phyloP scores from a whole-genome alignment of 64 coral and sea anemone genomes.

The Stichodactyla mertensii region DNA sequence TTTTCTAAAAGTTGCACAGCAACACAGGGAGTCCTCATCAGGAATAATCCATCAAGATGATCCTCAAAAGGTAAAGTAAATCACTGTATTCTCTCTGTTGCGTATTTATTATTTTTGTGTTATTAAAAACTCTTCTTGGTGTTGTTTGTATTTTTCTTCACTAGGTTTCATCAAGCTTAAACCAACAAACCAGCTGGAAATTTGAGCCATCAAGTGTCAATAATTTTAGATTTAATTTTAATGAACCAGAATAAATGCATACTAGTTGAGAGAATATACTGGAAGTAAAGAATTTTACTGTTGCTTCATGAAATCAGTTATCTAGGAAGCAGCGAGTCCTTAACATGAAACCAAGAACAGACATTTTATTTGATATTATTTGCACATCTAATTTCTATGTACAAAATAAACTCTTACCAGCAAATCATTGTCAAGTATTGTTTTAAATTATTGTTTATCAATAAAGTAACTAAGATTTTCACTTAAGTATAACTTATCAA shows the following conservation, averaged over 20 bases:
- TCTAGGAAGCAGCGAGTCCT: too few relatives aligned
- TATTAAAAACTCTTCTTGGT: not conserved
- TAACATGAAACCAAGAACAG: not conserved
- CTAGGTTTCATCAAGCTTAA: not conserved
- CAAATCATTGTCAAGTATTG: not conserved
- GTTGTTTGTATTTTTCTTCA: not conserved
- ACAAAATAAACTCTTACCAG: not conserved
- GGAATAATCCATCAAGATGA: too few relatives aligned
- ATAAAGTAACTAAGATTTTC: not conserved
- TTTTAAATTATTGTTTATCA: not conserved
- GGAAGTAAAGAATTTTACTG: too few relatives aligned
- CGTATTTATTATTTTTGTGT: not conserved
- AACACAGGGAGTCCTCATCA: not conserved
- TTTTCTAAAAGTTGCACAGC: slow-evolving; percentile 56
- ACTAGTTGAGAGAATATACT: not conserved
- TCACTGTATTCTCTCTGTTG: not conserved
- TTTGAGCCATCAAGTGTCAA: not conserved
- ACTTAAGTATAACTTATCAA: too few relatives aligned
- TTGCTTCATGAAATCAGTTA: too few relatives aligned
- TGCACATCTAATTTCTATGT: not conserved
- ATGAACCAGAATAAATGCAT: not conserved
- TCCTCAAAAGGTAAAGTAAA: not conserved
- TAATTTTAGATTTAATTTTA: slow-evolving; percentile 20
- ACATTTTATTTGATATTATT: not conserved
- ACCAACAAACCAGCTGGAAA: not conserved